These are phyloP conservation scores for Bhutanitis thaidina DNA, from an alignment of 2,888 invertebrate genomes.

Conservation along the genomic window DNA sequence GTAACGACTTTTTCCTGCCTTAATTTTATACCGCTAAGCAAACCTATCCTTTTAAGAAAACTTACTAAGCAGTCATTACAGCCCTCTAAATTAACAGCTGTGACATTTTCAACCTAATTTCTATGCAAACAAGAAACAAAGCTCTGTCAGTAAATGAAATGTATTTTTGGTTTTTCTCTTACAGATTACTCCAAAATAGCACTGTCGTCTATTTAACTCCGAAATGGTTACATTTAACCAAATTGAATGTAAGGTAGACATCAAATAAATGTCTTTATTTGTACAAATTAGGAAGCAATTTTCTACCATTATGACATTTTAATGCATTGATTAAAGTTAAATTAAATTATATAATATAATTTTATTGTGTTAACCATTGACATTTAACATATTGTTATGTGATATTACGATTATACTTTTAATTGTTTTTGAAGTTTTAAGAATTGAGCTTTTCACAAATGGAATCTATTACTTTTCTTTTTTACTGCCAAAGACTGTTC, in stretches of 20 bases:
- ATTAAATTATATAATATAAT: too few relatives aligned
- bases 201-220: background rate
- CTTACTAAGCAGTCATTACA: background rate
- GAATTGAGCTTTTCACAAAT: too few relatives aligned
- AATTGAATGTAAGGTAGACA: constrained; percentile 4
- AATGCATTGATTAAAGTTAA: too few relatives aligned
- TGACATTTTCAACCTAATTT: background rate
- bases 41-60: constrained; percentile 1
- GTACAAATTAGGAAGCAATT: background rate
- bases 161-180: background rate
- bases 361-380: too few relatives aligned
- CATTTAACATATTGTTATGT: too few relatives aligned
- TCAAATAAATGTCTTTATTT: background rate
- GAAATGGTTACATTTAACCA: constrained; percentile 2
- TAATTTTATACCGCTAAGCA: constrained; percentile 5
- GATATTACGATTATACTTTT: too few relatives aligned
- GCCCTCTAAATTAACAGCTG: background rate
- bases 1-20: background rate
- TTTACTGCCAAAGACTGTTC: too few relatives aligned
- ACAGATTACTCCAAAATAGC: background rate
- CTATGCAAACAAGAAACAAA: background rate
- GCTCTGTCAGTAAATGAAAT: background rate
- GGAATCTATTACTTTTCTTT: too few relatives aligned
- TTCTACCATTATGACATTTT: too few relatives aligned
- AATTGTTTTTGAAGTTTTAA: too few relatives aligned